These are phyloP conservation scores for Pomatostomus ruficeps DNA, from an alignment of 2,113 vertebrate species.

Conservation along the genomic window DNA sequence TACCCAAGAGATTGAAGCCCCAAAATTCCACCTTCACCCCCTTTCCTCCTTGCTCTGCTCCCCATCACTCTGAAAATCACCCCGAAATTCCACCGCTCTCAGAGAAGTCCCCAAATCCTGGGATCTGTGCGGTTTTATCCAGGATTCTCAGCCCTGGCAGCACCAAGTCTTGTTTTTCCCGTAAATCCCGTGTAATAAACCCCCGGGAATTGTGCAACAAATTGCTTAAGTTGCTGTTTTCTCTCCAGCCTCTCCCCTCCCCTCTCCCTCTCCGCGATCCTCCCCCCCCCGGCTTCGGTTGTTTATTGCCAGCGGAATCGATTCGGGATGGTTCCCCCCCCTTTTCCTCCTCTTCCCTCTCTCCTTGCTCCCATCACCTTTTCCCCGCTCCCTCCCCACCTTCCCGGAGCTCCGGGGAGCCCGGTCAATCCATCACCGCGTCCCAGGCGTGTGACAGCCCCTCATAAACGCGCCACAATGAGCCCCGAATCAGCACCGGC, in stretches of 20 bases:
- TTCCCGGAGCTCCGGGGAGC: background rate
- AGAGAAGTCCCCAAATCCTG: background rate
- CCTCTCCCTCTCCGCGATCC: background rate
- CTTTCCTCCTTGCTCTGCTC: background rate
- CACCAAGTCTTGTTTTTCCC: background rate
- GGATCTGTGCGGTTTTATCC: background rate
- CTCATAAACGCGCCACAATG: conserved; percentile 59
- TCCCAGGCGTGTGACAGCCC: conserved; percentile 51
- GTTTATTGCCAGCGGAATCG: conserved; percentile 23
- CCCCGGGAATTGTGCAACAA: background rate
- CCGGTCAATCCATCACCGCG: conserved; percentile 60
- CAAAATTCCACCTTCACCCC: background rate
- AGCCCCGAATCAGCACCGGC: conserved; percentile 47
- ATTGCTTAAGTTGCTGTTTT: conserved; percentile 54
- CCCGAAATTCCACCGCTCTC: background rate
- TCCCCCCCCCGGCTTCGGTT: background rate
- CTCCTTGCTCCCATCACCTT: background rate
- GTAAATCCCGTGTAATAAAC: background rate
- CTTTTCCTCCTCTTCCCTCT: background rate
- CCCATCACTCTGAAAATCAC: background rate
- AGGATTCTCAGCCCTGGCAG: background rate
- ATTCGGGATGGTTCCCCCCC: background rate
- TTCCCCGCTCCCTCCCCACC: background rate
- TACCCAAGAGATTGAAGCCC: background rate
- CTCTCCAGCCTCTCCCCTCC: background rate